A percentile compares a stretch with the other conserved stretches of the same genome.
Evolutionary conservation across 1,140 invertebrate species (phyloP).

Genomic region (Lamellibrachia luymesi): DNA sequence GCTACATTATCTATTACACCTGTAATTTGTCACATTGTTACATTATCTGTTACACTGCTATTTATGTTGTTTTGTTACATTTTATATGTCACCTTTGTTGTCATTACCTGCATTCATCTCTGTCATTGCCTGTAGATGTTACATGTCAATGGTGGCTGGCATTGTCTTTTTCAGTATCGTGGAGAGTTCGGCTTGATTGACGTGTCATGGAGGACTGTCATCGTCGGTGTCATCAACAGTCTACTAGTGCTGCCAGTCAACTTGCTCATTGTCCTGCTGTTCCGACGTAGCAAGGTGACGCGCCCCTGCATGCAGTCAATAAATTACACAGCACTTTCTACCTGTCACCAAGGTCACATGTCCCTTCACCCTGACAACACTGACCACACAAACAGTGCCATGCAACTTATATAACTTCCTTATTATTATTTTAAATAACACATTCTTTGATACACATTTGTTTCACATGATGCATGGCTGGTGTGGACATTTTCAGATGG

Average conservation of each 20-base stretch:
- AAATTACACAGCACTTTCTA: neutral
- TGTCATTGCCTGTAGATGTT: neutral
- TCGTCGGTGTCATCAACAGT: slow-evolving; percentile 45
- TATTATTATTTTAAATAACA: no score
- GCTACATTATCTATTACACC: no score
- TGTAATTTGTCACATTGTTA: no score
- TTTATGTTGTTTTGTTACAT: neutral
- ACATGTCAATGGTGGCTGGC: slow-evolving; percentile 3
- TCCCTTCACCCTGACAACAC: neutral
- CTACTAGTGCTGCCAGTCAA: slow-evolving; percentile 43
- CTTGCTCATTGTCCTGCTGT: slow-evolving; percentile 45
- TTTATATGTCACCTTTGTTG: neutral
- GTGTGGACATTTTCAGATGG: no score
- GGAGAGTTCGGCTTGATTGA: slow-evolving; percentile 54
- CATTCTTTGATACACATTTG: no score
- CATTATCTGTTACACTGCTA: no score
- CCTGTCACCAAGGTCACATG: neutral
- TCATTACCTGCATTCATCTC: neutral
- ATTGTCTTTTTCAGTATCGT: slow-evolving; percentile 39
- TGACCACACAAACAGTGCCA: neutral
- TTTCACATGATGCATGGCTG: no score
- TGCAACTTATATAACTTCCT: neutral
- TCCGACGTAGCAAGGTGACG: slow-evolving; percentile 48
- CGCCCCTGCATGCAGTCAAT: neutral
- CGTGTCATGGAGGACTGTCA: slow-evolving; percentile 45